Evolutionary conservation across 1,140 invertebrate genomes (phyloP), one percentile per base, ranked within the genome.

Genomic region (Thaumatotibia leucotreta): DNA sequence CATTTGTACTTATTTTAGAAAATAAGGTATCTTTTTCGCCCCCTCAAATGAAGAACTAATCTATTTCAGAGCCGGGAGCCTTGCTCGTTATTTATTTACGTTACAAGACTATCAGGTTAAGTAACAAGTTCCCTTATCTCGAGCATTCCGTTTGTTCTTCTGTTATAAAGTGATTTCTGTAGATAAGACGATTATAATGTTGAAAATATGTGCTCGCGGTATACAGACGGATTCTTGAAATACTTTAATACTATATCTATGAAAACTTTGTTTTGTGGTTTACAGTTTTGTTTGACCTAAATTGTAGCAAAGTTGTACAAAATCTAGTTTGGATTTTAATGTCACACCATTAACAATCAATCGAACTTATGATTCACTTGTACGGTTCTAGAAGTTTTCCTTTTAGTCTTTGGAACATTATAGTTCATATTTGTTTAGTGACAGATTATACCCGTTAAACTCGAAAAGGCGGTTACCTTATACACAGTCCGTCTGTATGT

Each of bases 41-140:
- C 50, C 50, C 23, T 11, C 11, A 54, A 29, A 11, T 10, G 0
- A 39, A n/a, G n/a, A n/a, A 52, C 49, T 52, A 58, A 58, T 58
- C 52, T 58, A 58, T 58, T 45, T 58, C 24, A 31, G 11, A 29
- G 24, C 52, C n/a, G n/a, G 17, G 24, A 11, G 24, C 24, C 10
- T n/a, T 29, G n/a, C 9, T 31, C 52, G 23, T 58, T 58, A 58
- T 58, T 58, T 58, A 58, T 58, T 58, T 58, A 58, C 52, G 52
- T 58, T 58, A 27, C 52, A 29, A 27, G 52, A 58, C 23, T 31
- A 58, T 58, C 27, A 58, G 24, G 52, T 58, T 58, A 58, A 58
- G 52, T 58, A 58, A 58, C 52, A 27, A 58, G 52, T 27, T 14
- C 1, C 52, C 23, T 58, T 58, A 58, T 58, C 52, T 58, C n/a